Percentiles rank a stretch among this genome's conserved stretches.
phyloP scores from a whole-genome alignment of 2,888 invertebrate species.

The Callosobruchus maculatus region DNA sequence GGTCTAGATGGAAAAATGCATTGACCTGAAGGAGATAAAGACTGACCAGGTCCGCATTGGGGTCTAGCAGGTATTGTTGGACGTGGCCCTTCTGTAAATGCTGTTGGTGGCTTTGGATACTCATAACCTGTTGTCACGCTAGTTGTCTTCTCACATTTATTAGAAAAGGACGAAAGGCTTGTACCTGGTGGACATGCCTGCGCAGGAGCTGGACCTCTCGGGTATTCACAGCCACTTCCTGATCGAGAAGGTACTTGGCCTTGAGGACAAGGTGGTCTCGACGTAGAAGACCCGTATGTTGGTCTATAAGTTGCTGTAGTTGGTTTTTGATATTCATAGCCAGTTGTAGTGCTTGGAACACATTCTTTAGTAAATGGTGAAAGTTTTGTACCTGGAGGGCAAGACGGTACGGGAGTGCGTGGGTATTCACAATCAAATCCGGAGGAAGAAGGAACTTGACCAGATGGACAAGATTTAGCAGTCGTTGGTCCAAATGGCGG shows the following conservation, averaged over 20 bases:
- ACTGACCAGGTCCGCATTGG: slow-evolving; percentile 9
- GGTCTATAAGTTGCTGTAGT: too few species aligned
- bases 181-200: too few species aligned
- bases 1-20: slow-evolving; percentile 5
- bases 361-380: background rate
- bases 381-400: background rate
- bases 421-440: slow-evolving; percentile 17
- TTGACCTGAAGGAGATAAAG: slow-evolving; percentile 6
- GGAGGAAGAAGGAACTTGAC: slow-evolving; percentile 12
- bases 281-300: too few species aligned
- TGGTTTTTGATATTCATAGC: background rate
- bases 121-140: too few species aligned
- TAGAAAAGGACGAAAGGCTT: slow-evolving; percentile 16
- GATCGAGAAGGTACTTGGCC: too few species aligned
- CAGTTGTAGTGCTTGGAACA: background rate
- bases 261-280: too few species aligned
- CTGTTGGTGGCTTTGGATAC: too few species aligned
- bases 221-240: too few species aligned
- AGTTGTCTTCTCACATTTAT: slow-evolving; percentile 20
- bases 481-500: slow-evolving; percentile 9
- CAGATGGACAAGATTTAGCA: slow-evolving; percentile 42
- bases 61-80: background rate
- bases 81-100: background rate
- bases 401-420: slow-evolving; percentile 8
- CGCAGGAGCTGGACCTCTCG: too few species aligned